Conservation (phyloP, 2,888 invertebrate genomes). For the Drosophila nr. fundita region DNA sequence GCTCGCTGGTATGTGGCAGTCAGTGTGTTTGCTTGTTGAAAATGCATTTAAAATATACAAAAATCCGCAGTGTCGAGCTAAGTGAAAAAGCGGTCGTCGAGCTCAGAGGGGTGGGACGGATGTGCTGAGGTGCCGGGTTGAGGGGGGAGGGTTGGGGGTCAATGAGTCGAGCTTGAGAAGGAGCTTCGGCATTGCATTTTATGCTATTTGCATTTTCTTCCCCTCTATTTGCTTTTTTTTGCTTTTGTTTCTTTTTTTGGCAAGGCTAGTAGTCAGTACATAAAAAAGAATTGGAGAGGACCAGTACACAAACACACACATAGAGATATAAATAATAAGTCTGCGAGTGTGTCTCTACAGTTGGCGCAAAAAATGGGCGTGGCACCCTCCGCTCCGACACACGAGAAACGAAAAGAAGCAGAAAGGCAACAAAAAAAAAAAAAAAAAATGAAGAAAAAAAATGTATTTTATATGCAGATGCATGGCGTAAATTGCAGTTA, state of each 20-base stretch:
- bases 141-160: slow-evolving; percentile 12
- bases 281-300: slow-evolving; percentile 69
- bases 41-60: slow-evolving; percentile 79
- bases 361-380: slow-evolving; percentile 72
- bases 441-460: slow-evolving; percentile 39
- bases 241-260: slow-evolving; percentile 61
- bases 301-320: slow-evolving; percentile 45
- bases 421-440: neutral
- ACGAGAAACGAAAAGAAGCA: neutral
- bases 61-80: slow-evolving; percentile 69
- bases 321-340: slow-evolving; percentile 69
- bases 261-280: slow-evolving; percentile 71
- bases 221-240: slow-evolving; percentile 15
- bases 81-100: slow-evolving; percentile 69
- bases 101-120: slow-evolving; percentile 14
- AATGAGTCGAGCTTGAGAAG: slow-evolving; percentile 60
- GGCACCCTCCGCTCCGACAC: slow-evolving; percentile 42
- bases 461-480: slow-evolving; percentile 79
- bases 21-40: slow-evolving; percentile 61
- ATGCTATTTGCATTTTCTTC: slow-evolving; percentile 72
- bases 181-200: slow-evolving; percentile 72
- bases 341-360: slow-evolving; percentile 35
- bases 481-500: slow-evolving; percentile 77
- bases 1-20: slow-evolving; percentile 31
- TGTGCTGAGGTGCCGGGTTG: neutral